These are phyloP conservation scores for Silvanus unidentatus DNA, from an alignment of 2,888 invertebrate genomes.

Conservation along the genomic window DNA sequence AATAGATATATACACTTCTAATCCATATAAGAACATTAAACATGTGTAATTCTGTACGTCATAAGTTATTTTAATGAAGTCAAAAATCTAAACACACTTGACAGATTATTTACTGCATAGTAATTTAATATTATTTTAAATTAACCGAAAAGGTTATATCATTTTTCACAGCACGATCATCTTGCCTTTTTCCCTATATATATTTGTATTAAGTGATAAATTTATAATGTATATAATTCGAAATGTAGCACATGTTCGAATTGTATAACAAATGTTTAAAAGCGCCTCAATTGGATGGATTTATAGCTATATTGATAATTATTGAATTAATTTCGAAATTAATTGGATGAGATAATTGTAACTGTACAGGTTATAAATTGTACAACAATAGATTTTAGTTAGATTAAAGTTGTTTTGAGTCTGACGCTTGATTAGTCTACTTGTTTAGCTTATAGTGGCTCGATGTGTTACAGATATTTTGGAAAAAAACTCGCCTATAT, in stretches of 20 bases:
- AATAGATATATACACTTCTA: no score
- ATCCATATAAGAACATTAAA: no score
- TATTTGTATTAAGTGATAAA: no score
- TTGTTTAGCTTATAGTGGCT: no score
- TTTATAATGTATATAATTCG: no score
- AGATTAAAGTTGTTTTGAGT: no score
- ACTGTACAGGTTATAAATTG: conserved; percentile 2
- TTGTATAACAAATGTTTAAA: conserved; percentile 1
- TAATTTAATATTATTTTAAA: conserved; percentile 6
- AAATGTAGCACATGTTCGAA: neutral
- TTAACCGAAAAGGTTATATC: conserved; percentile 4
- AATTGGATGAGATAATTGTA: conserved; percentile 1
- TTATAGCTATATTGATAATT: conserved; percentile 1
- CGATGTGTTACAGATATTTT: no score
- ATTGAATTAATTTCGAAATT: conserved; percentile 1
- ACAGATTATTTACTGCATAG: conserved; percentile 6
- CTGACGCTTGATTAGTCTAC: no score
- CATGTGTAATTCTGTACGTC: no score
- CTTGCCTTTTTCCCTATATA: no score
- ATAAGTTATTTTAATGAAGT: conserved; percentile 5
- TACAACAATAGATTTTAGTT: no score
- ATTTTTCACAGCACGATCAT: neutral
- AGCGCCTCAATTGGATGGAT: neutral
- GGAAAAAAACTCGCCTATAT: no score
- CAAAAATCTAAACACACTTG: conserved; percentile 6